Base-by-base conservation (phyloP, 2,797 vertebrate genomes). In the Okamejei kenojei region DNA sequence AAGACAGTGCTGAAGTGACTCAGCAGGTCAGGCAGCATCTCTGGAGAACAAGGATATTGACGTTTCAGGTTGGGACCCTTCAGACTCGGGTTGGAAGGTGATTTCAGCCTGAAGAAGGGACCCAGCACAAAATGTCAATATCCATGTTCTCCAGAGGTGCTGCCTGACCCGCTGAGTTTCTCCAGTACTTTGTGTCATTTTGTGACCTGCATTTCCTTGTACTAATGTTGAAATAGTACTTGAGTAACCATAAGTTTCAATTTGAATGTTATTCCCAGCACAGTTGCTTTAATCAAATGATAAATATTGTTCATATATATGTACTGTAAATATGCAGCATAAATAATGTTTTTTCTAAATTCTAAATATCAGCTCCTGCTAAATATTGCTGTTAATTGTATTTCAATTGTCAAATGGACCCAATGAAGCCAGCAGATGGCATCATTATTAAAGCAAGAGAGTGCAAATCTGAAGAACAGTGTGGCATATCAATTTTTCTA, bases 391-490 rank as follows among this genome's bases (percentile, higher is more conserved):
- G 45, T 90, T 71, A 8, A 71, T 38, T 91, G 26, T 10, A 73
- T 35, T 71, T 90, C 19, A 63, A 17, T 7, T 38, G 9, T 35
- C 65, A 38, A 11, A 23, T 74, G 23, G 71, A 74, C 71, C 11
- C 90, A 74, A 5, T 74, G 54, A 91, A 74, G 11, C 90, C 90
- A 91, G 68, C 90, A 92, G 90, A 92, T 92, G 90, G 90, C 90
- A 92, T 76, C 38, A 76, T 29, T 74, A 74, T 92, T 45, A 58
- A 76, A 92, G 68, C 71, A 7, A 38, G 45, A 71, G 73, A 54
- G 38, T 6, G 10, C 11, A 54, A 7, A 54, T 92, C 71, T 54
- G 35, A 58, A 54, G 11, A 3, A 74, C 35, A 74, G 21, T 26
- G 9, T 4, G 26, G 26, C 38, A 38, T 26, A 54, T 54, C 26